Percentiles rank a stretch among this genome's conserved stretches.
phyloP scores from a whole-genome alignment of 2,797 vertebrate genomes.

The Pithecia hirsuta region DNA sequence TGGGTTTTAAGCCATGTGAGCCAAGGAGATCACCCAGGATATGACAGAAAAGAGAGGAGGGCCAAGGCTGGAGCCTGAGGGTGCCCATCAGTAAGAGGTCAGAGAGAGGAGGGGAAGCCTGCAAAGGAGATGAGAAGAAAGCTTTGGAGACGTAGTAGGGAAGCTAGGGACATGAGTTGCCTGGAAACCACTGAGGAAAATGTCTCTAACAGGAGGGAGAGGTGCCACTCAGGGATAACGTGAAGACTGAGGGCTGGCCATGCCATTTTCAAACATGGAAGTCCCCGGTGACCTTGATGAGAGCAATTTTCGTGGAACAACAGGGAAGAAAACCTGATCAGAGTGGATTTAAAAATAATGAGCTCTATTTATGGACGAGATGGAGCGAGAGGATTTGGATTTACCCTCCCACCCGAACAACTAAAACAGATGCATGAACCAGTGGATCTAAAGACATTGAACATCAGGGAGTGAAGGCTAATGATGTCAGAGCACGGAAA shows the following conservation, averaged over 20 bases:
- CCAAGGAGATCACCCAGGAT: too few species aligned
- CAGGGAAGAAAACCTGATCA: not conserved
- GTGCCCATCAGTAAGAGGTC: rapidly evolving
- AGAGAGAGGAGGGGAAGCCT: not conserved
- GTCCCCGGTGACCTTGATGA: not conserved
- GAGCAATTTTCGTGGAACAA: not conserved
- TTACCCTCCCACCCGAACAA: not conserved
- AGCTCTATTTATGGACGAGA: rapidly evolving
- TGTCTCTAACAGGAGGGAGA: too few species aligned
- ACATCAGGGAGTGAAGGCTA: not conserved
- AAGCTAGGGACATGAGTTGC: rapidly evolving
- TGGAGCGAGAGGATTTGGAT: too few species aligned
- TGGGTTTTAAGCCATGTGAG: too few species aligned
- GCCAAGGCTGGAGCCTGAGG: not conserved
- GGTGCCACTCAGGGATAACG: rapidly evolving
- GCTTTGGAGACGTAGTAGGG: rapidly evolving
- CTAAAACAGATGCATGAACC: rapidly evolving
- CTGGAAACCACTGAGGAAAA: not conserved
- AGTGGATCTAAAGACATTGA: not conserved
- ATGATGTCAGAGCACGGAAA: not conserved
- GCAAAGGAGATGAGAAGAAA: not conserved
- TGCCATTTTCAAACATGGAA: not conserved
- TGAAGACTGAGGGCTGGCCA: not conserved
- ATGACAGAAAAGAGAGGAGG: not conserved
- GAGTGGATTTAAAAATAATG: not conserved